phyloP scores from a whole-genome alignment of 2,888 invertebrate genomes.

The Drosophila pseudotakahashii region DNA sequence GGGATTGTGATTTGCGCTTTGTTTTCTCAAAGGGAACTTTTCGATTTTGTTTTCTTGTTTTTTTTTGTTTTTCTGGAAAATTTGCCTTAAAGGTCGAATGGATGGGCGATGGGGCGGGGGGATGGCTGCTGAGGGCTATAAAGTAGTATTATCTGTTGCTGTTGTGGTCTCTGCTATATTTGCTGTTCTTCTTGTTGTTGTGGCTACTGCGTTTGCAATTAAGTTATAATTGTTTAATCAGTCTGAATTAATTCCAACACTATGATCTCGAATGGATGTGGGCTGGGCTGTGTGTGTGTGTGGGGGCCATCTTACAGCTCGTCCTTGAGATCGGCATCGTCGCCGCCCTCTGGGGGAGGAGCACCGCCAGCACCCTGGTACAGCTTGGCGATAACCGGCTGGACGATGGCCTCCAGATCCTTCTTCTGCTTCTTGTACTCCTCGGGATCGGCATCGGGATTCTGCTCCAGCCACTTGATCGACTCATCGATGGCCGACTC shows the following conservation, averaged over 20 bases:
- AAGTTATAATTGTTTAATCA: slow-evolving; percentile 74
- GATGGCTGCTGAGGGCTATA: slow-evolving; percentile 14
- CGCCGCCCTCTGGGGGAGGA: slow-evolving; percentile 89
- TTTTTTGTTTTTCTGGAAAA: slow-evolving; percentile 24
- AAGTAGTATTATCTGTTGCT: slow-evolving; percentile 28
- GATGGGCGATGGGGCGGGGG: slow-evolving; percentile 8
- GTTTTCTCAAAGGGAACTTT: background rate
- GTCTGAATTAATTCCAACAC: slow-evolving; percentile 79
- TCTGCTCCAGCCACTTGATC: slow-evolving; percentile 98
- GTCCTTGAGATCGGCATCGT: slow-evolving; percentile 92
- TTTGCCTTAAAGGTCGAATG: slow-evolving; percentile 27
- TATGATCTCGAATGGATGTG: slow-evolving; percentile 54
- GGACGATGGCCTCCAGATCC: slow-evolving; percentile 96
- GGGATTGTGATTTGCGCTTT: slow-evolving; percentile 11
- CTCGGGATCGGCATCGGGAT: slow-evolving; percentile 95
- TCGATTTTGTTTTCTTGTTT: background rate
- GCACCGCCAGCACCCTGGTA: slow-evolving; percentile 94
- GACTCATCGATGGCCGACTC: slow-evolving; percentile 98
- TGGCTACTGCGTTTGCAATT: slow-evolving; percentile 28
- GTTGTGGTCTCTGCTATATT: slow-evolving; percentile 39
- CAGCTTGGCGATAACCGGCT: slow-evolving; percentile 98
- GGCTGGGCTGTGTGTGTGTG: slow-evolving; percentile 15
- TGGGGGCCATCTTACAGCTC: slow-evolving; percentile 87
- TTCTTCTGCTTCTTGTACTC: slow-evolving; percentile 98
- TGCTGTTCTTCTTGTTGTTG: slow-evolving; percentile 23